phyloP scores from a whole-genome alignment of 2,888 invertebrate genomes.

The Watsonalla binaria region DNA sequence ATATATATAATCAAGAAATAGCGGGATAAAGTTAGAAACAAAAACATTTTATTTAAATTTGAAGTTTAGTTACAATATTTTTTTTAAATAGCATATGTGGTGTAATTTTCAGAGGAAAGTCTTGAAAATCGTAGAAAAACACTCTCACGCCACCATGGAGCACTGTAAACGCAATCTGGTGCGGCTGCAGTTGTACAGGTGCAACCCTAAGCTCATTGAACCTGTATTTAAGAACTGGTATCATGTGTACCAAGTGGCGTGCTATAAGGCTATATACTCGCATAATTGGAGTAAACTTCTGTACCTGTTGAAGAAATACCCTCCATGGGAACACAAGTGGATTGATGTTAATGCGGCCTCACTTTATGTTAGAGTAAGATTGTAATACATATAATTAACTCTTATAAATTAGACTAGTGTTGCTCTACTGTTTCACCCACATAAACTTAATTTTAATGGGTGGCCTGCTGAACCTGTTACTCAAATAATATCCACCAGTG shows the following conservation, averaged over 20 bases:
- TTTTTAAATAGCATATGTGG: neutral
- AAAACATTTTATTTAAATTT: too few relatives aligned
- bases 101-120: slow-evolving; percentile 43
- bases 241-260: slow-evolving; percentile 27
- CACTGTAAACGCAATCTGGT: slow-evolving; percentile 42
- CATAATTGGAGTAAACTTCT: slow-evolving; percentile 63
- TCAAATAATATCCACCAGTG: too few relatives aligned
- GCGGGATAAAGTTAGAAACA: too few relatives aligned
- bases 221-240: slow-evolving; percentile 20
- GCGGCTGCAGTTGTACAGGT: slow-evolving; percentile 33
- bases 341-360: slow-evolving; percentile 21
- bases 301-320: slow-evolving; percentile 51
- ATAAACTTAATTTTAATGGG: too few relatives aligned
- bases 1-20: too few relatives aligned
- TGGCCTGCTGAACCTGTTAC: too few relatives aligned
- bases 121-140: slow-evolving; percentile 30
- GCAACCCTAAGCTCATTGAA: slow-evolving; percentile 13
- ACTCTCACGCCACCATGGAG: slow-evolving; percentile 17
- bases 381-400: too few relatives aligned
- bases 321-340: slow-evolving; percentile 43
- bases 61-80: neutral
- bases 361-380: slow-evolving; percentile 50
- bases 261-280: slow-evolving; percentile 50
- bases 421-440: too few relatives aligned
- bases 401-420: too few relatives aligned